Evolutionary conservation across 2,113 vertebrate genomes (phyloP).

Genomic region (Physeter macrocephalus): DNA sequence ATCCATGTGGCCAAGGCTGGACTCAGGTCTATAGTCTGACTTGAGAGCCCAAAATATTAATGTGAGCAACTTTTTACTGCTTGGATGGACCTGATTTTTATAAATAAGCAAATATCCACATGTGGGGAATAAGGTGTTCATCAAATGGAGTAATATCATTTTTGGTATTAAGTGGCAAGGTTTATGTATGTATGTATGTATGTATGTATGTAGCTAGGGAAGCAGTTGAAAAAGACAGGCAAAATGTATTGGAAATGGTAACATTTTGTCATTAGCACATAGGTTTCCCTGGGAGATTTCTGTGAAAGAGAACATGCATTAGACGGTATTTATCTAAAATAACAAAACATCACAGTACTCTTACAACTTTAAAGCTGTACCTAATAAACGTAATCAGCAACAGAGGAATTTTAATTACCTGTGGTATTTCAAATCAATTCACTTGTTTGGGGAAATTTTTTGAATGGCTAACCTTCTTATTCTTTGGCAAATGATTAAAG

Average conservation of each 20-base stretch:
- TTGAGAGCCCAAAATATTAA: background rate
- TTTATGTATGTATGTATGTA: background rate
- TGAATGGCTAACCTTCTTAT: background rate
- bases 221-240: background rate
- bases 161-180: background rate
- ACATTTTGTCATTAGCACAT: background rate
- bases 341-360: constrained; percentile 12
- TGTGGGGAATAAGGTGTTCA: background rate
- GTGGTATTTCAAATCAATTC: constrained; percentile 14
- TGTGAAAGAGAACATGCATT: background rate
- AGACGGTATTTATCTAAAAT: background rate
- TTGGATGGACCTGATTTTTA: background rate
- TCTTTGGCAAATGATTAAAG: background rate
- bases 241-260: background rate
- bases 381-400: background rate
- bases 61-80: background rate
- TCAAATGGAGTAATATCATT: background rate
- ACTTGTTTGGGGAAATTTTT: constrained; percentile 13
- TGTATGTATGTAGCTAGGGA: background rate
- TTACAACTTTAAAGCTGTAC: background rate
- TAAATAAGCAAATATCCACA: constrained; percentile 18
- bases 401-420: background rate
- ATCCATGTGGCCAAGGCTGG: background rate
- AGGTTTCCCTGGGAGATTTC: background rate
- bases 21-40: background rate